A percentile compares a stretch with the other conserved stretches of the same genome.
These are phyloP conservation scores for Magallana gigas DNA, from an alignment of 1,140 invertebrate species.

Conservation along the genomic window DNA sequence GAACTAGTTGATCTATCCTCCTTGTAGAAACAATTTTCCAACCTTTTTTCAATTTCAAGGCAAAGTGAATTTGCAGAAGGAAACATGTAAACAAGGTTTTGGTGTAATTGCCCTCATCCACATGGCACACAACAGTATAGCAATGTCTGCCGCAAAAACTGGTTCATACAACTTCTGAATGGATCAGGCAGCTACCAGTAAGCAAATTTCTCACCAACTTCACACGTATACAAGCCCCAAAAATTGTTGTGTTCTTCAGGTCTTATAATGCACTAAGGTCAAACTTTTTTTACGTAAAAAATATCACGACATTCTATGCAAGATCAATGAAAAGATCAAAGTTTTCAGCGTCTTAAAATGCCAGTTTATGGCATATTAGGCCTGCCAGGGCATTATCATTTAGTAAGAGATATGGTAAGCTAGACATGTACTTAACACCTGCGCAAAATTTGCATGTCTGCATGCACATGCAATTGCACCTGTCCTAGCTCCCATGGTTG, in stretches of 20 bases:
- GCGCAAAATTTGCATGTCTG: constrained; percentile 10
- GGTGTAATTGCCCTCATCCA: constrained; percentile 18
- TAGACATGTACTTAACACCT: constrained; percentile 29
- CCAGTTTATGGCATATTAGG: not conserved
- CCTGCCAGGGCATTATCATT: not conserved
- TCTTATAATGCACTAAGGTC: not conserved
- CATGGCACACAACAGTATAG: not conserved
- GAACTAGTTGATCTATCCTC: not conserved
- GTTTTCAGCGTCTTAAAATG: not conserved
- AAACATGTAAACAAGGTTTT: constrained; percentile 13
- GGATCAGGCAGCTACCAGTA: not conserved
- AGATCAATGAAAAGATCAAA: constrained; percentile 10
- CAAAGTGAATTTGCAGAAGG: not conserved
- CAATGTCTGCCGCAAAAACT: not conserved
- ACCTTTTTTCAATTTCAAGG: constrained; percentile 23
- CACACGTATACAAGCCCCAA: not conserved
- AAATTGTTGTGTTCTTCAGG: not conserved
- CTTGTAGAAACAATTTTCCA: not conserved
- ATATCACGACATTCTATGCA: not conserved
- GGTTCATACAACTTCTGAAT: not conserved
- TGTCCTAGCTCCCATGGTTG: not conserved
- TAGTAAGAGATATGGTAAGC: not conserved
- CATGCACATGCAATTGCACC: not conserved
- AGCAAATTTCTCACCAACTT: not conserved
- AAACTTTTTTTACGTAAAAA: not conserved